Evolutionary conservation across 2,888 invertebrate species (phyloP).

Genomic region (Platycnemis pennipes): DNA sequence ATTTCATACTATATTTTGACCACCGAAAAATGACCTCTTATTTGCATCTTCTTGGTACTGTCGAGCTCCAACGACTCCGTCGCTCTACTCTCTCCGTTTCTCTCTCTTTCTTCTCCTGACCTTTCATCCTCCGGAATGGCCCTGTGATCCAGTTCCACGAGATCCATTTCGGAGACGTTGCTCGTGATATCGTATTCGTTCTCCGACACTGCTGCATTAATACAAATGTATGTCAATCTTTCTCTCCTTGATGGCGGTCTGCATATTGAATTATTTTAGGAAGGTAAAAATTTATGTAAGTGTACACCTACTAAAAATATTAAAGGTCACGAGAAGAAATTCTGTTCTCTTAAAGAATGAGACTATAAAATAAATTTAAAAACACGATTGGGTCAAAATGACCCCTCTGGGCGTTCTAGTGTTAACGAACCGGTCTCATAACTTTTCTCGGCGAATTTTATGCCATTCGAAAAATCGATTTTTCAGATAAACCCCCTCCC

Average conservation of each 20-base stretch:
- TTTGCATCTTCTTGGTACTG: neutral
- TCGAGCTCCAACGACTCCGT: neutral
- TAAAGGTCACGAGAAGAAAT: too few species aligned
- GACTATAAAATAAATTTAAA: too few species aligned
- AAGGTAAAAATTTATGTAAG: too few species aligned
- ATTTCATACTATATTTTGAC: too few species aligned
- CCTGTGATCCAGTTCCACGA: neutral
- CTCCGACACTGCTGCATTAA: neutral
- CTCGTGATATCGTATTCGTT: neutral
- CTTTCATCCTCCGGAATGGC: neutral
- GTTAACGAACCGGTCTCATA: neutral
- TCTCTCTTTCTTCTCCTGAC: neutral
- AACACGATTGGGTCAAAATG: too few species aligned
- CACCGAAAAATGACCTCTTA: neutral
- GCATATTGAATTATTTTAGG: too few species aligned
- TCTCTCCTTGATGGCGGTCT: neutral
- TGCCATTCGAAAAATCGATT: too few species aligned
- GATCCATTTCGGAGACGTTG: neutral
- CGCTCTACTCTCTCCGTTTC: neutral
- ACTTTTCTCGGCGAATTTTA: neutral
- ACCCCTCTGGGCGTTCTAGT: too few species aligned
- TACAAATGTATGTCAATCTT: conserved; percentile 5
- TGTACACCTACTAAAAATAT: too few species aligned
- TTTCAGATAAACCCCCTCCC: too few species aligned
- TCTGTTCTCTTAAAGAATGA: too few species aligned